A percentile compares a stretch with the other conserved stretches of the same genome.
Conservation (phyloP, 2,888 invertebrate species). For the Dorcus hopei region DNA sequence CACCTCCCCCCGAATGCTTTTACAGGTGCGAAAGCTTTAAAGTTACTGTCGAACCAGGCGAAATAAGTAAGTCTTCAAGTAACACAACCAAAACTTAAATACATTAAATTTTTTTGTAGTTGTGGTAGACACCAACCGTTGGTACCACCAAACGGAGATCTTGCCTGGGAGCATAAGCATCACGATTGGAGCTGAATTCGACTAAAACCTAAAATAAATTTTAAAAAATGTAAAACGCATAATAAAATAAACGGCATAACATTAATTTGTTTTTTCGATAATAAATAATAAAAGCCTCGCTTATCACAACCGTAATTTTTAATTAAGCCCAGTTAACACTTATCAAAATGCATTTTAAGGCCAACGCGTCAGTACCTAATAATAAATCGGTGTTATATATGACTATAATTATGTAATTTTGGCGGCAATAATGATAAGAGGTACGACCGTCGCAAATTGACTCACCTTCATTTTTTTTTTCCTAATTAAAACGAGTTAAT, state of each 20-base stretch:
- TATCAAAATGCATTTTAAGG: no score
- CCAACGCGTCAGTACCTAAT: no score
- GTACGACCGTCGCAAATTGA: no score
- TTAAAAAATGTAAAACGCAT: no score
- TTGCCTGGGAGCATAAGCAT: conserved; percentile 87
- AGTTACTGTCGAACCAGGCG: conserved; percentile 77
- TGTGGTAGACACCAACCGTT: conserved; percentile 89
- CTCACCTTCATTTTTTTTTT: no score
- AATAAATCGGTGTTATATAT: no score
- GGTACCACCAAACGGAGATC: conserved; percentile 92
- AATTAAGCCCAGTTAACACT: no score
- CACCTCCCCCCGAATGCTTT: conserved; percentile 91
- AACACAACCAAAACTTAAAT: neutral
- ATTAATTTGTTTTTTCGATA: neutral
- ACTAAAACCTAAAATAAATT: conserved; percentile 50
- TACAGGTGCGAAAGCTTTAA: conserved; percentile 68
- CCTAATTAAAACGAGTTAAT: no score
- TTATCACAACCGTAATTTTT: neutral
- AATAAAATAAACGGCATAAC: neutral
- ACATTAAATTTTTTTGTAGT: conserved; percentile 55
- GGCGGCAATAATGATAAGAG: no score
- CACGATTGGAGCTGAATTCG: conserved; percentile 95
- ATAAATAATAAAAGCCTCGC: neutral
- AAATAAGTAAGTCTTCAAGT: conserved; percentile 71
- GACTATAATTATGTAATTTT: no score